phyloP scores from a whole-genome alignment of 2,113 vertebrate species.

The Zapus hudsonius region DNA sequence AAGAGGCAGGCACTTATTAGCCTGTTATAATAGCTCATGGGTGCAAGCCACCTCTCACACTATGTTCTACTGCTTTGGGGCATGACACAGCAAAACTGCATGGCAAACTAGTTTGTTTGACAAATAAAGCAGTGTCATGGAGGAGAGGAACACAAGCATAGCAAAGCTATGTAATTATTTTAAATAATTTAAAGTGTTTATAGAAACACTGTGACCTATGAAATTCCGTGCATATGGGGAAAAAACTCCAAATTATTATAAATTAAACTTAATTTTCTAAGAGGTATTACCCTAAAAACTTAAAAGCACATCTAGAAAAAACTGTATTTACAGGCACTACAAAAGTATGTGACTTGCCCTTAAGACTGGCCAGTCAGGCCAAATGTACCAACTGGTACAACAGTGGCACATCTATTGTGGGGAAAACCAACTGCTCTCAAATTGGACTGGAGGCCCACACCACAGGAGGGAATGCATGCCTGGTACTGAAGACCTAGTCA shows the following conservation, averaged over 20 bases:
- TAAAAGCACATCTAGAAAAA: neutral
- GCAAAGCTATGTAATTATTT: neutral
- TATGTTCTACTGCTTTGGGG: neutral
- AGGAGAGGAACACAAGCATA: neutral
- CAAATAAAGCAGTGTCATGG: neutral
- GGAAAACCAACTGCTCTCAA: no score
- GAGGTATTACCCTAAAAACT: constrained; percentile 35
- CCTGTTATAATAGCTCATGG: neutral
- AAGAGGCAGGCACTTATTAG: neutral
- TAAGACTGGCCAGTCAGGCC: no score
- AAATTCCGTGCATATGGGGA: neutral
- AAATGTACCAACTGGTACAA: no score
- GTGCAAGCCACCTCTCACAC: neutral
- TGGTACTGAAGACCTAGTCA: no score
- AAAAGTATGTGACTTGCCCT: neutral
- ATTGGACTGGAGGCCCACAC: no score
- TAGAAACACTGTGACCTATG: neutral
- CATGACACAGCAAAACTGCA: neutral
- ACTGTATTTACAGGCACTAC: neutral
- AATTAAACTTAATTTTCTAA: constrained; percentile 21
- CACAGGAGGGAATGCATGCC: no score
- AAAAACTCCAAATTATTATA: constrained; percentile 48
- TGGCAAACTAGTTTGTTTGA: neutral
- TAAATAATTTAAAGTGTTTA: constrained; percentile 28
- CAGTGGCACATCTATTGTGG: no score